phyloP scores from a whole-genome alignment of 2,888 invertebrate genomes.

The Leptura quadrifasciata region DNA sequence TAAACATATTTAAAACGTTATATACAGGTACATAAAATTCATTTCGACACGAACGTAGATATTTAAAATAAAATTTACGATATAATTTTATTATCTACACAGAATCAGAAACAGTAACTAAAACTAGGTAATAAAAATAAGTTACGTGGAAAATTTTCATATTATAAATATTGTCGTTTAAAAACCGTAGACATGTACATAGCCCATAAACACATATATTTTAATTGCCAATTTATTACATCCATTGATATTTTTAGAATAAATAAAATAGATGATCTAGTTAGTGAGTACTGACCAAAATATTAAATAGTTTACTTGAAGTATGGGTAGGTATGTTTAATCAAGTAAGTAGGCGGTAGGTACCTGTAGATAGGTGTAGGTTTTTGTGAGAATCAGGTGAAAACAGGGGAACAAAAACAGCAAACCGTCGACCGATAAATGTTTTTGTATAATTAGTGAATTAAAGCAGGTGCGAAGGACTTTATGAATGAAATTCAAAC shows the following conservation, averaged over 20 bases:
- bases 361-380: too few relatives aligned
- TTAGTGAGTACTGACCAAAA: background rate
- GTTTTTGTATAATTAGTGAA: background rate
- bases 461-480: background rate
- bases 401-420: background rate
- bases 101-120: conserved; percentile 25
- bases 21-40: conserved; percentile 16
- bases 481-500: background rate
- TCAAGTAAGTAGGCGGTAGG: background rate
- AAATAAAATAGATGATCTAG: background rate
- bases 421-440: background rate
- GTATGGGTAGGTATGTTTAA: background rate
- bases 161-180: conserved; percentile 19
- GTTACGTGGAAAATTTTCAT: conserved; percentile 11
- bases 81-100: conserved; percentile 29
- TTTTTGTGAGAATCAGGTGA: conserved; percentile 9
- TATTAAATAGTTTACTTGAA: background rate
- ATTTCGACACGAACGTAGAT: conserved; percentile 18
- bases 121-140: conserved; percentile 38
- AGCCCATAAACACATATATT: background rate
- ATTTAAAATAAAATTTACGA: conserved; percentile 46
- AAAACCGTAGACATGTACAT: conserved; percentile 6
- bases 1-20: background rate
- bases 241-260: conserved; percentile 5
- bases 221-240: conserved; percentile 18